phyloP scores from a whole-genome alignment of 2,797 vertebrate genomes.

The Carcharodon carcharias region DNA sequence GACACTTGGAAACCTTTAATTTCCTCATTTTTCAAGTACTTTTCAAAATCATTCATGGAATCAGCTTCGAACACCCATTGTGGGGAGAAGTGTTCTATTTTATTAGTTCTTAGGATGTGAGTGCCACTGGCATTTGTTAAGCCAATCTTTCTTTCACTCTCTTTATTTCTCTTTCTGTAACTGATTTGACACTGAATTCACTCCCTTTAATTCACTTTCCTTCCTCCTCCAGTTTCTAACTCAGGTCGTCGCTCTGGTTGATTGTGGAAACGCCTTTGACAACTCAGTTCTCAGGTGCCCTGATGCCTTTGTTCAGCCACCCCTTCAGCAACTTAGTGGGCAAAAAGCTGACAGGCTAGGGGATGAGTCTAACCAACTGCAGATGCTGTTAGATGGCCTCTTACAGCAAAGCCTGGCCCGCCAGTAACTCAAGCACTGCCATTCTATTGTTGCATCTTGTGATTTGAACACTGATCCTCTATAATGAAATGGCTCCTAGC shows the following conservation, averaged over 20 bases:
- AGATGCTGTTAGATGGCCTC: not conserved
- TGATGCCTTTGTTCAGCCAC: not conserved
- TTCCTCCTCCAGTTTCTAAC: not conserved
- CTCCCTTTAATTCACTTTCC: not conserved
- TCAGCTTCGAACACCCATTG: too few species aligned
- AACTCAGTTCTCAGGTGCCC: not conserved
- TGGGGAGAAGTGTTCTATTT: too few species aligned
- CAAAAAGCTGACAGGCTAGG: not conserved
- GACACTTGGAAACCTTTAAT: too few species aligned
- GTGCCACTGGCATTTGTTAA: too few species aligned
- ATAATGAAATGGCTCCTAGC: constrained; percentile 8
- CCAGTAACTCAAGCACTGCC: not conserved
- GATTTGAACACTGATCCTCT: not conserved
- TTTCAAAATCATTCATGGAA: too few species aligned
- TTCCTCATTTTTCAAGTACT: too few species aligned
- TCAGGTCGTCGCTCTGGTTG: not conserved
- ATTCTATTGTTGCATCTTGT: not conserved
- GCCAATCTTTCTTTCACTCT: not conserved
- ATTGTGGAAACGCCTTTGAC: not conserved
- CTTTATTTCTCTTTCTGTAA: not conserved
- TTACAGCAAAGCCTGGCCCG: too few species aligned
- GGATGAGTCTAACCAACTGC: not conserved
- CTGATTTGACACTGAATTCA: not conserved
- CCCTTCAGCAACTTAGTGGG: not conserved
- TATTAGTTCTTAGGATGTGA: too few species aligned